Base-by-base conservation (phyloP, 2,113 vertebrate genomes). In the Apteryx mantelli region DNA sequence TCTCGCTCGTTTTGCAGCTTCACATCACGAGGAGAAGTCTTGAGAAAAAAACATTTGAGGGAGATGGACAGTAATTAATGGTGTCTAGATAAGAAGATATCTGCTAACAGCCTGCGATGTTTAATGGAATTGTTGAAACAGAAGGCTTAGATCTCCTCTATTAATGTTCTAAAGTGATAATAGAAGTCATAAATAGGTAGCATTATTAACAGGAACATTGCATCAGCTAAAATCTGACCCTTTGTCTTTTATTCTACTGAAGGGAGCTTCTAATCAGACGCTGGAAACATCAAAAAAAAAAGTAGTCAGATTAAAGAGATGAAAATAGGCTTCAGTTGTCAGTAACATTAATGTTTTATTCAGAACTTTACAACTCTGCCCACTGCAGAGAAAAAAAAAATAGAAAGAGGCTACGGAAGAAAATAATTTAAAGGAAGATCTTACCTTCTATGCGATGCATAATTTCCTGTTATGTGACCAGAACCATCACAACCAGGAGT, bases 381-480 rank as follows among this genome's bases (percentile, higher is more conserved):
- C 93, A 89, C 76, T 96, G 90, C 82, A 88, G 93, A 79, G 58
- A 77, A 78, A 52, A 34, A 18, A 12, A 56, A 25, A 48, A 11
- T 28, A 95, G 86, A 91, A 82, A 91, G 40, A 86, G 21, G 40
- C 26, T 56, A 22, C 32, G 26, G 42, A 11, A 55, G 55, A 44
- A 97, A 93, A 90, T 86, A 88, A 95, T 87, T 95, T 91, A 36
- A 90, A 66, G 46, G 68, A 24, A 84, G 85, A 52, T 79, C 98
- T 98, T 95, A 99, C 98, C 98, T 99, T 95, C 98, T 97, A 70
- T 99, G 98, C 0, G 98, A 99, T 84, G 98, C 98, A 95, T 99
- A 99, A 97, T 99, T 99, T 96, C 98, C 98, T 74, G 98, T 99
- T 86, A 99, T 98, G 94, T 99, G 98, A 97, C 98, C 98, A 48